These are phyloP conservation scores for Delia radicum DNA, from an alignment of 1,140 invertebrate species.

Conservation along the genomic window DNA sequence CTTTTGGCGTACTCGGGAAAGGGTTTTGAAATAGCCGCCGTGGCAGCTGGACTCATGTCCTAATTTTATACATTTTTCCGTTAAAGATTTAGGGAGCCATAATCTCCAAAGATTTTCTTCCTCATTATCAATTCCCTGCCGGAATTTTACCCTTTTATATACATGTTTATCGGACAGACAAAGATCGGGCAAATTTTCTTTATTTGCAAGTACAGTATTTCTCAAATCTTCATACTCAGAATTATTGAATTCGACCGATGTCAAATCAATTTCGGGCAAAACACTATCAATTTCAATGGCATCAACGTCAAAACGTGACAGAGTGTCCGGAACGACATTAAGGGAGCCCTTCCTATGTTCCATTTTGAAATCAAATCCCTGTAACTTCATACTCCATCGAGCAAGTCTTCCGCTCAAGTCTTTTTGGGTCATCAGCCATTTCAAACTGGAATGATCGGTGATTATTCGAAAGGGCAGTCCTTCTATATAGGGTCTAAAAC, in stretches of 20 bases:
- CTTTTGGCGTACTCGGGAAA: neutral
- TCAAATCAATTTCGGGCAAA: neutral
- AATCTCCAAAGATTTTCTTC: neutral
- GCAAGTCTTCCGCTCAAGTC: slow-evolving; percentile 41
- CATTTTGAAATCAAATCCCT: slow-evolving; percentile 5
- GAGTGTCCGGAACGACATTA: neutral
- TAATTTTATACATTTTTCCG: neutral
- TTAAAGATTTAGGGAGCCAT: neutral
- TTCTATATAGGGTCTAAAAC: too few species aligned
- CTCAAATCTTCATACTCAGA: neutral
- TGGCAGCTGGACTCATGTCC: neutral
- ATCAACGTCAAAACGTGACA: neutral
- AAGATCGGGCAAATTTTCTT: neutral
- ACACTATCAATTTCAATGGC: too few species aligned
- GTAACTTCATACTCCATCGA: slow-evolving; percentile 35
- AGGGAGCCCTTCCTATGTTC: neutral
- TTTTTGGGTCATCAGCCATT: slow-evolving; percentile 36
- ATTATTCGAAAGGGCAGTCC: too few species aligned
- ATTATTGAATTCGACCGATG: neutral
- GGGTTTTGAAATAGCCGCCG: neutral
- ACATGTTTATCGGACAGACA: neutral
- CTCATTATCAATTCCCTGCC: neutral
- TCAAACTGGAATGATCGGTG: too few species aligned
- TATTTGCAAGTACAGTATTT: neutral
- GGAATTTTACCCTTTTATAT: neutral